Conservation (phyloP, 2,113 vertebrate genomes). For the Grus americana region DNA sequence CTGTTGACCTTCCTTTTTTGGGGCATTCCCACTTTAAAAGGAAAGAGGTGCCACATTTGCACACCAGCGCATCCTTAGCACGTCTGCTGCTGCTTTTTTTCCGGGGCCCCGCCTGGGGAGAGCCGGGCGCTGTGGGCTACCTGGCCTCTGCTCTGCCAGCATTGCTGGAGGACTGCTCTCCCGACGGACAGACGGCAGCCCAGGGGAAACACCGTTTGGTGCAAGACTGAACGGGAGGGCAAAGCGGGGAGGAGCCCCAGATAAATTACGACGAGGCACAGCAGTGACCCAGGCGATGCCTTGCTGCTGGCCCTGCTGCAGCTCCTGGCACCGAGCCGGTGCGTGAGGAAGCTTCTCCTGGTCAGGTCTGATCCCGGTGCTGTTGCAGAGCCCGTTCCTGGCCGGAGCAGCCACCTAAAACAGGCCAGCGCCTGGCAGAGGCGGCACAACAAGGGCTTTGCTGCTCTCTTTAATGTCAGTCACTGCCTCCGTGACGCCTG, state of each 20-base stretch:
- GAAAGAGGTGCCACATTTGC: neutral
- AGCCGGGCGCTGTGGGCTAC: neutral
- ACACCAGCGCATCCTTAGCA: neutral
- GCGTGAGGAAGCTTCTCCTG: neutral
- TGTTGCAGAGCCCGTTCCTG: neutral
- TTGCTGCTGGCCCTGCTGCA: neutral
- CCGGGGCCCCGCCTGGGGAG: neutral
- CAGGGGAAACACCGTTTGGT: fast-evolving
- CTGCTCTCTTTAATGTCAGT: neutral
- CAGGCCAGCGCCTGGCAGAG: fast-evolving
- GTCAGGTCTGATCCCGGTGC: neutral
- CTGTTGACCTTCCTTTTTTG: neutral
- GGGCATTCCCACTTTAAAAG: neutral
- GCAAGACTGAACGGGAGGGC: neutral
- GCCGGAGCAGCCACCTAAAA: neutral
- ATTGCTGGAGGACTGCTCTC: neutral
- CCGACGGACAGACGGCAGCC: fast-evolving
- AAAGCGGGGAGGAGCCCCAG: neutral
- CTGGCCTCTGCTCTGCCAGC: neutral
- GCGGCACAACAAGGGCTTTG: neutral
- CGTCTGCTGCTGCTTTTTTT: neutral
- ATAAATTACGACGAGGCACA: neutral
- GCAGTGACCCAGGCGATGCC: neutral
- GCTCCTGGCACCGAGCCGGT: neutral
- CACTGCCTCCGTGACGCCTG: neutral